A percentile compares a stretch with the other conserved stretches of the same genome.
Evolutionary conservation across 2,113 vertebrate species (phyloP).

Genomic region (Erythrocercus mccallii): DNA sequence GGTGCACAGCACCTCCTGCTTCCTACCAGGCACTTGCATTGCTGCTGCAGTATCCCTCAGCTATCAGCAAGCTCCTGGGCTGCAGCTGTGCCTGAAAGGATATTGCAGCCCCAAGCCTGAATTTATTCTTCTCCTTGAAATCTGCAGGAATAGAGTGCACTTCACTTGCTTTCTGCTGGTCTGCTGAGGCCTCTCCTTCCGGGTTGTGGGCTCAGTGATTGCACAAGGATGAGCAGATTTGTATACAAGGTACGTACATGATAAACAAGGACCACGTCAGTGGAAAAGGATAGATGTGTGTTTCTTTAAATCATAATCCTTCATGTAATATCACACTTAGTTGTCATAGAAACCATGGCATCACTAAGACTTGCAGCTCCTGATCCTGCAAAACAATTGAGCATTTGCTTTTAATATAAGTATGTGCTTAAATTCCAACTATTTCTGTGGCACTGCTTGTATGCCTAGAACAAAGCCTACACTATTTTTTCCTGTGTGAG

Average conservation of each 20-base stretch:
- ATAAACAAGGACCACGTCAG: background rate
- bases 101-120: background rate
- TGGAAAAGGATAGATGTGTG: background rate
- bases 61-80: background rate
- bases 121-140: background rate
- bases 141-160: background rate
- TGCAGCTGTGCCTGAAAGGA: background rate
- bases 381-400: slow-evolving; percentile 15
- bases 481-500: background rate
- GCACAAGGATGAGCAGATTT: background rate
- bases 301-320: slow-evolving; percentile 43
- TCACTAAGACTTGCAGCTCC: background rate
- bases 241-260: rapidly evolving
- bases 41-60: background rate
- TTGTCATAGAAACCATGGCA: slow-evolving; percentile 43
- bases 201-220: background rate
- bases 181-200: background rate
- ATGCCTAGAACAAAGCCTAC: background rate
- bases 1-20: background rate
- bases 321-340: slow-evolving; percentile 2
- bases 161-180: rapidly evolving
- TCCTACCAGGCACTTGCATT: background rate
- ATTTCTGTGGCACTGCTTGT: background rate
- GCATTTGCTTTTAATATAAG: slow-evolving; percentile 7
- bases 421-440: background rate